Conservation (phyloP, 2,888 invertebrate species). For the Callosobruchus maculatus region DNA sequence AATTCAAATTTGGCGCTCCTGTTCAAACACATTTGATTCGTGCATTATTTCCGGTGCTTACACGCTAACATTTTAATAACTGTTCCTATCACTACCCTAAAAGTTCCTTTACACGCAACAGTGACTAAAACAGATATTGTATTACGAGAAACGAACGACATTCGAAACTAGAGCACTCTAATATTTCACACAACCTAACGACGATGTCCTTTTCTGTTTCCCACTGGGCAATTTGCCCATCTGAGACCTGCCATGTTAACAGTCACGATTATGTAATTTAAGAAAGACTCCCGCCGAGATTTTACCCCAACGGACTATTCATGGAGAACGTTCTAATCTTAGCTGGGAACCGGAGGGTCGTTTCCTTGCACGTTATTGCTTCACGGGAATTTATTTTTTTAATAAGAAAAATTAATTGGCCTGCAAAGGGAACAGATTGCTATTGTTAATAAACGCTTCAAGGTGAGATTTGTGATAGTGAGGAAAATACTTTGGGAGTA, state of each 20-base stretch:
- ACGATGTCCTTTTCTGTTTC: background rate
- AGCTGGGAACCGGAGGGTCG: background rate
- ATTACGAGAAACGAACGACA: background rate
- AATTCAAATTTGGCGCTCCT: no score
- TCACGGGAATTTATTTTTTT: background rate
- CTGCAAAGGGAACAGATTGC: no score
- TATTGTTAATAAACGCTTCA: no score
- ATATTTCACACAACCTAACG: background rate
- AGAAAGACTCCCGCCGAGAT: background rate
- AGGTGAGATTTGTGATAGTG: no score
- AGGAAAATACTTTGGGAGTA: no score
- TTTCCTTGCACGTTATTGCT: background rate
- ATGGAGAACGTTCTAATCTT: background rate
- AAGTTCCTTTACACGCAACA: no score
- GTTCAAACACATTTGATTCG: no score
- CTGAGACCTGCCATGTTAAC: background rate
- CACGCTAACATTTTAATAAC: no score
- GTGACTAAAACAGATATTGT: no score
- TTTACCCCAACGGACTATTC: background rate
- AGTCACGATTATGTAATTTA: background rate
- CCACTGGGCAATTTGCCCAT: background rate
- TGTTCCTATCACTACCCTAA: no score
- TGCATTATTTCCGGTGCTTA: no score
- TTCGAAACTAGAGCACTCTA: background rate
- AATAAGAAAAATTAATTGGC: background rate